phyloP scores from a whole-genome alignment of 2,888 invertebrate genomes.

The Amaurobius ferox region DNA sequence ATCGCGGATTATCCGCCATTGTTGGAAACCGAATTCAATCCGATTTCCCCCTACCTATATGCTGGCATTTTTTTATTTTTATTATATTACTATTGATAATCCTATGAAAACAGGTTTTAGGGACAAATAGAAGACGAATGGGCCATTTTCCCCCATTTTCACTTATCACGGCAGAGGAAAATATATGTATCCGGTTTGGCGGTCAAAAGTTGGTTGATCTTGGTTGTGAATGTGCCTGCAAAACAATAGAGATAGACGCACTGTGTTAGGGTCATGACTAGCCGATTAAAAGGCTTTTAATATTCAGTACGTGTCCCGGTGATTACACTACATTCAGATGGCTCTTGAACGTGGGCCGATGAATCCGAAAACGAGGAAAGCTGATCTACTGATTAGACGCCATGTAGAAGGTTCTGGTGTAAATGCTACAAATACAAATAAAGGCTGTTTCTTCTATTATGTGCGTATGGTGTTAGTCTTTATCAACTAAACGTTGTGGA shows the following conservation, averaged over 20 bases:
- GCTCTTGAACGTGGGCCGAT: neutral
- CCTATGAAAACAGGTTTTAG: neutral
- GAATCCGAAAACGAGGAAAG: neutral
- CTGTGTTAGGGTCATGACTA: constrained; percentile 50
- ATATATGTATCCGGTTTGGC: constrained; percentile 57
- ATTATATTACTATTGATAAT: neutral
- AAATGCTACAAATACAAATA: no score
- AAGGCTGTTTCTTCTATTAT: no score
- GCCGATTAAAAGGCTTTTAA: constrained; percentile 67
- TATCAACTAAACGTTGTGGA: no score
- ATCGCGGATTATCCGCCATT: no score
- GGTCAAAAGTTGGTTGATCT: constrained; percentile 34
- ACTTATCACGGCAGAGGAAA: constrained; percentile 23
- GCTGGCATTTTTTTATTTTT: no score
- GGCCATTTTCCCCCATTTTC: neutral
- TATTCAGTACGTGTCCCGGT: constrained; percentile 36
- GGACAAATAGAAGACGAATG: neutral
- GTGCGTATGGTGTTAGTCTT: no score
- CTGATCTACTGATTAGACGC: neutral
- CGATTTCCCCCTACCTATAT: no score
- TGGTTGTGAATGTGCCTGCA: constrained; percentile 3
- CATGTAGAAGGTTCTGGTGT: no score
- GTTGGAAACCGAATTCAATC: no score
- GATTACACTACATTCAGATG: constrained; percentile 35
- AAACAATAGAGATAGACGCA: constrained; percentile 53